Percentiles rank a stretch among this genome's conserved stretches.
These are phyloP conservation scores for Xylocampa areola DNA, from an alignment of 2,888 invertebrate genomes.

Conservation along the genomic window DNA sequence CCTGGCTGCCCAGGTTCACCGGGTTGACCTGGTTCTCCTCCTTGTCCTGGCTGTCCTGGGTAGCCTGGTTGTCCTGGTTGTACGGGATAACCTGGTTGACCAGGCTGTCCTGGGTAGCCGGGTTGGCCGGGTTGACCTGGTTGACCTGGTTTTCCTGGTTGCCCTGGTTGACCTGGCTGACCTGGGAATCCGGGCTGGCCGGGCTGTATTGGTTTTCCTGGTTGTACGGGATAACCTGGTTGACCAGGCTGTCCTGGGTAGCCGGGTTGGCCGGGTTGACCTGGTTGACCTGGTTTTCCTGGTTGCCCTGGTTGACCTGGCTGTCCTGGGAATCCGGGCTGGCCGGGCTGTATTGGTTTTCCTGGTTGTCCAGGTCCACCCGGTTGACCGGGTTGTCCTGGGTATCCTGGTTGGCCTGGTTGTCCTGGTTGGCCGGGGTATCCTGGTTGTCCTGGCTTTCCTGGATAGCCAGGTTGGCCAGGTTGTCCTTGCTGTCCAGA, in stretches of 20 bases:
- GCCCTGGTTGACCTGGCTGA: slow-evolving; percentile 8
- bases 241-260: slow-evolving; percentile 8
- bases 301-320: slow-evolving; percentile 15
- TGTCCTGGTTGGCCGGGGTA: slow-evolving; percentile 20
- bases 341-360: slow-evolving; percentile 4
- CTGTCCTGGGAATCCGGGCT: no score
- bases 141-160: slow-evolving; percentile 7
- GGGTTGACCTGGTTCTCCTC: slow-evolving; percentile 8
- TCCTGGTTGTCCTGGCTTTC: slow-evolving; percentile 21
- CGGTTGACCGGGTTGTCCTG: slow-evolving; percentile 21
- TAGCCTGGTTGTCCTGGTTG: slow-evolving; percentile 7
- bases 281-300: slow-evolving; percentile 11
- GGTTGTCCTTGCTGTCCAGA: slow-evolving; percentile 22
- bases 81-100: slow-evolving; percentile 21
- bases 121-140: slow-evolving; percentile 9
- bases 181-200: no score
- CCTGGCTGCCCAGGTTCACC: slow-evolving; percentile 21
- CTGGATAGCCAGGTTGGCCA: slow-evolving; percentile 18
- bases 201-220: slow-evolving; percentile 1
- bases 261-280: slow-evolving; percentile 12
- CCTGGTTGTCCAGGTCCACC: slow-evolving; percentile 24
- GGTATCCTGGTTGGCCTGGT: slow-evolving; percentile 16
- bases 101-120: slow-evolving; percentile 26
- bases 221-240: background rate
- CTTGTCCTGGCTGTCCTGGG: slow-evolving; percentile 10